Evolutionary conservation across 2,797 vertebrate genomes (phyloP).

Genomic region (Danio kyathit): DNA sequence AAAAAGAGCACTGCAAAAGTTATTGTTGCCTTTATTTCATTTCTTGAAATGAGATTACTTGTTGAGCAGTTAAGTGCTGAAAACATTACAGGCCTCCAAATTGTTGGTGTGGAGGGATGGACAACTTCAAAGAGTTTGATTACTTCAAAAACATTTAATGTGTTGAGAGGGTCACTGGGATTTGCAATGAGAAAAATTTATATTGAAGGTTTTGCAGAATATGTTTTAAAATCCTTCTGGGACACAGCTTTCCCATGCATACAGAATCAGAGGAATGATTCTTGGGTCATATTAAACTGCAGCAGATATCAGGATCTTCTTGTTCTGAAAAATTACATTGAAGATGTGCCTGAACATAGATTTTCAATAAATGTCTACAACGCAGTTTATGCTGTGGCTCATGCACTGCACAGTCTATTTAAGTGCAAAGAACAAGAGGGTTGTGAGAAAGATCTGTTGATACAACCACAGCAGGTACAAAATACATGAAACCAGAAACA

Average conservation of each 20-base stretch:
- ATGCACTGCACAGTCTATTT: constrained; percentile 73
- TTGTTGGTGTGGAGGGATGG: constrained; percentile 79
- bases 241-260: constrained; percentile 67
- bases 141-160: constrained; percentile 71
- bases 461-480: constrained; percentile 73
- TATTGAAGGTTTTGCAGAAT: constrained; percentile 71
- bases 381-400: constrained; percentile 76
- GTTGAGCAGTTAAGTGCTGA: constrained; percentile 71
- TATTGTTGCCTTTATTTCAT: constrained; percentile 75
- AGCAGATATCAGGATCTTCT: constrained; percentile 66
- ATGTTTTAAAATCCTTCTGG: constrained; percentile 74
- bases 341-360: constrained; percentile 75
- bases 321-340: constrained; percentile 64
- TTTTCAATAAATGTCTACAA: constrained; percentile 78
- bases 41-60: constrained; percentile 75
- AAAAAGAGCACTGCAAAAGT: constrained; percentile 72
- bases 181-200: constrained; percentile 76
- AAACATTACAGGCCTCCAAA: constrained; percentile 77
- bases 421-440: constrained; percentile 64
- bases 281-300: constrained; percentile 52
- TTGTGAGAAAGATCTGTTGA: constrained; percentile 67
- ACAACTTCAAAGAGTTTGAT: constrained; percentile 78
- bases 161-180: constrained; percentile 76
- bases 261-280: not conserved
- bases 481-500: no score